Percentiles rank a stretch among this genome's conserved stretches.
Evolutionary conservation across 2,797 vertebrate species (phyloP).

Genomic region (Petrocephalus sullivani): DNA sequence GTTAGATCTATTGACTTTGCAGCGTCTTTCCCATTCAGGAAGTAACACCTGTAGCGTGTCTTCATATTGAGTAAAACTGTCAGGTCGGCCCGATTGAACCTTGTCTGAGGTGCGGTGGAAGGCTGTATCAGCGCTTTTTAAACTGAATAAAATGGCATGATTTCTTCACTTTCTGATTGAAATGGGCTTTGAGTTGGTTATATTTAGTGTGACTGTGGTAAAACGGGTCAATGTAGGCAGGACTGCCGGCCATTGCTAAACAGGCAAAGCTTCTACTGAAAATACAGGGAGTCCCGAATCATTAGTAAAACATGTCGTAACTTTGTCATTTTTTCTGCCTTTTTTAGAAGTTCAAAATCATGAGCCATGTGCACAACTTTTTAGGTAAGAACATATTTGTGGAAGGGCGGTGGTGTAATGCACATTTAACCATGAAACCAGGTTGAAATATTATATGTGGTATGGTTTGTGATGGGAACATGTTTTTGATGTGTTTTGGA

Average conservation of each 20-base stretch:
- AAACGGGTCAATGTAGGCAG: not conserved
- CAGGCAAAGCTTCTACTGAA: not conserved
- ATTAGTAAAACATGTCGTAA: not conserved
- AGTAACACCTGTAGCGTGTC: not conserved
- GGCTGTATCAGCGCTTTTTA: not conserved
- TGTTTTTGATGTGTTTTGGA: not conserved
- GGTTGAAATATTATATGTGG: not conserved
- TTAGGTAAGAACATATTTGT: constrained; percentile 78
- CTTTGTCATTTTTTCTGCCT: constrained; percentile 40
- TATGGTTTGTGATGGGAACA: not conserved
- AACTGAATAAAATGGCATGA: not conserved
- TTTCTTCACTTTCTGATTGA: not conserved
- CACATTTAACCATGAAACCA: not conserved
- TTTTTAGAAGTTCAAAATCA: constrained; percentile 95
- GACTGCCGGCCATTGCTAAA: not conserved
- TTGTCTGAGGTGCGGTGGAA: not conserved
- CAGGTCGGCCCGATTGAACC: not conserved
- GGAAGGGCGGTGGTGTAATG: not conserved
- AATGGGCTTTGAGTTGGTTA: not conserved
- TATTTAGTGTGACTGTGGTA: not conserved
- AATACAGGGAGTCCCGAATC: not conserved
- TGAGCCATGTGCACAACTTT: constrained; percentile 93
- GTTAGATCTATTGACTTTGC: not conserved
- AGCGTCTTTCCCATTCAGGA: not conserved
- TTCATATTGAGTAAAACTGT: not conserved